A percentile compares a stretch with the other conserved stretches of the same genome.
phyloP scores from a whole-genome alignment of 2,113 vertebrate species.

The Eleginops maclovinus region DNA sequence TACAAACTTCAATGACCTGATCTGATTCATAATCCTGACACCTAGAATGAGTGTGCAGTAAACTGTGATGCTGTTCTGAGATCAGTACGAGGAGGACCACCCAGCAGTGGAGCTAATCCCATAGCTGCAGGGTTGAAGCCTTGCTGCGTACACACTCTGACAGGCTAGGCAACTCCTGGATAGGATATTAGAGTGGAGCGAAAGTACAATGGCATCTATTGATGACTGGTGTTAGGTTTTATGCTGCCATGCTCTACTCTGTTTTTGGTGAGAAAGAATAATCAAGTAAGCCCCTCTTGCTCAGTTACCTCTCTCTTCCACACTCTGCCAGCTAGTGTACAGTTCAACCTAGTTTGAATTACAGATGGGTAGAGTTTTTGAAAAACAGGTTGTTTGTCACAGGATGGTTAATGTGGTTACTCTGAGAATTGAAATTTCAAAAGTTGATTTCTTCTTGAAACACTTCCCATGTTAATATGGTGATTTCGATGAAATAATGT shows the following conservation, averaged over 20 bases:
- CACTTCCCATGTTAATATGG: background rate
- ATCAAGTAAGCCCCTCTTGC: conserved; percentile 25
- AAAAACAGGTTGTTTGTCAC: conserved; percentile 23
- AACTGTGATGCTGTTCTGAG: conserved; percentile 53
- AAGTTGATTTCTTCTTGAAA: no score
- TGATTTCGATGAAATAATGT: background rate
- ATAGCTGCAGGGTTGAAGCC: conserved; percentile 67
- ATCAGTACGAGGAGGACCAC: conserved; percentile 71
- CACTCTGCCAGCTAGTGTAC: conserved; percentile 22
- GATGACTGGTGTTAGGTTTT: conserved; percentile 61
- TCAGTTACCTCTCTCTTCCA: conserved; percentile 20
- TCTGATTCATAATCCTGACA: conserved; percentile 41
- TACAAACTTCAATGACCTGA: conserved; percentile 25
- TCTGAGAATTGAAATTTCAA: background rate
- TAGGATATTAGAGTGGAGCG: conserved; percentile 59
- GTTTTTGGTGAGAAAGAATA: conserved; percentile 45
- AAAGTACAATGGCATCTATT: conserved; percentile 71
- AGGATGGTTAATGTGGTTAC: conserved; percentile 10
- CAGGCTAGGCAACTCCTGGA: conserved; percentile 58
- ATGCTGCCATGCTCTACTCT: conserved; percentile 48
- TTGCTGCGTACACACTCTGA: conserved; percentile 59
- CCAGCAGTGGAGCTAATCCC: conserved; percentile 71
- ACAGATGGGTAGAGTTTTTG: conserved; percentile 8
- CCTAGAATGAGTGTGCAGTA: conserved; percentile 34
- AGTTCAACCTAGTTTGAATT: conserved; percentile 39